Percentiles rank a stretch among this genome's conserved stretches.
phyloP scores from a whole-genome alignment of 2,888 invertebrate genomes.

The Zygaena filipendulae region DNA sequence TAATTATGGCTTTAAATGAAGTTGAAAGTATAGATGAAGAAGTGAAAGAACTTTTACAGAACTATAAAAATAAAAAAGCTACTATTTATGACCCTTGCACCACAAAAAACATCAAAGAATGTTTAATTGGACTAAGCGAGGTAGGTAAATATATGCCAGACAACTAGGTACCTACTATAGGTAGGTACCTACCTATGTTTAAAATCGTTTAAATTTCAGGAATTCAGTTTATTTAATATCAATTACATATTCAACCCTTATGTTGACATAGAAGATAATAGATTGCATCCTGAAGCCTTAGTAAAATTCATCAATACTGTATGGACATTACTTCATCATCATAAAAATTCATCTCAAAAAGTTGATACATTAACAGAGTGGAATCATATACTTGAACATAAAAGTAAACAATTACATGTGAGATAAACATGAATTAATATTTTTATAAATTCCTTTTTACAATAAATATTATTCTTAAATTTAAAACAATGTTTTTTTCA shows the following conservation, averaged over 20 bases:
- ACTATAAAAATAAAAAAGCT: conserved; percentile 50
- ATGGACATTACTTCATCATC: conserved; percentile 42
- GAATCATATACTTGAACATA: conserved; percentile 43
- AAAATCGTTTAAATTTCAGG: conserved; percentile 28
- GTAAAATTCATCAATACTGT: conserved; percentile 46
- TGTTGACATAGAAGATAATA: conserved; percentile 31
- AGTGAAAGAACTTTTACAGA: conserved; percentile 49
- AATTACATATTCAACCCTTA: conserved; percentile 51
- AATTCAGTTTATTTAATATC: conserved; percentile 44
- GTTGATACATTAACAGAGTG: conserved; percentile 35
- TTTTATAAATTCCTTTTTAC: background rate
- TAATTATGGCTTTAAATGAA: conserved; percentile 16
- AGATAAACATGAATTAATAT: conserved; percentile 17
- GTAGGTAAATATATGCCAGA: conserved; percentile 27
- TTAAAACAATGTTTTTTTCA: conserved; percentile 1
- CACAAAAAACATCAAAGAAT: conserved; percentile 41
- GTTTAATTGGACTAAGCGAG: conserved; percentile 50
- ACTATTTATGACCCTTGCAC: conserved; percentile 53
- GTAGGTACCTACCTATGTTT: no score
- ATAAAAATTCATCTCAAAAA: conserved; percentile 40
- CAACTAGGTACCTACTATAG: no score
- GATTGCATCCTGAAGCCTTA: conserved; percentile 32
- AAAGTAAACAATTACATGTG: conserved; percentile 50
- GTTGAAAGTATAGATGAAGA: conserved; percentile 47
- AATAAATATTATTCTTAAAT: background rate